These are phyloP conservation scores for Gortyna flavago DNA, from an alignment of 2,888 invertebrate species.

Conservation along the genomic window DNA sequence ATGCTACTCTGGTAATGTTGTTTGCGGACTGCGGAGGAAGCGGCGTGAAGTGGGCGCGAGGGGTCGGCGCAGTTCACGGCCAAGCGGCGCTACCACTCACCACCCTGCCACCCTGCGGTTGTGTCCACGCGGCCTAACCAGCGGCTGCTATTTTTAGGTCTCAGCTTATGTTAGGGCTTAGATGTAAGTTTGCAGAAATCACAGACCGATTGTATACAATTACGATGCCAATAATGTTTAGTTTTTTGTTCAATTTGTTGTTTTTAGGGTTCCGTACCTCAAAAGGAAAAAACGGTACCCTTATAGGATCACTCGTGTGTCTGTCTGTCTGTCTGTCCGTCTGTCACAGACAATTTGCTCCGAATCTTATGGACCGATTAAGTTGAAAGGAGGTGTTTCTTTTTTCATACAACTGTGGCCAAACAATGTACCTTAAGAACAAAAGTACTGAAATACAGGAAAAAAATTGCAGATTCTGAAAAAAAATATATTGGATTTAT, in stretches of 20 bases:
- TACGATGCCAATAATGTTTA: not conserved
- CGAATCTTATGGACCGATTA: too few relatives aligned
- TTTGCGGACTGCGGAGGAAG: constrained; percentile 56
- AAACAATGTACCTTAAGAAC: too few relatives aligned
- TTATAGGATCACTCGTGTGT: too few relatives aligned
- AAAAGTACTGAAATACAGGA: too few relatives aligned
- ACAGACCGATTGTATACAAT: not conserved
- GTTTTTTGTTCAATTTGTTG: not conserved
- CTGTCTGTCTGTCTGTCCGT: too few relatives aligned
- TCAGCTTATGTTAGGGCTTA: constrained; percentile 23
- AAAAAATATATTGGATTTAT: too few relatives aligned
- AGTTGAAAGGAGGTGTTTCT: too few relatives aligned
- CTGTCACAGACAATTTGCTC: too few relatives aligned
- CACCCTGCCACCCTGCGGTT: constrained; percentile 61
- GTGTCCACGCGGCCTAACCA: constrained; percentile 66
- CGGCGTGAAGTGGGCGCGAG: constrained; percentile 70
- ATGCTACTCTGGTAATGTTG: constrained; percentile 65
- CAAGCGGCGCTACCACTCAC: constrained; percentile 68
- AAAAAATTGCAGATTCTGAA: too few relatives aligned
- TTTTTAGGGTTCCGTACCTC: too few relatives aligned
- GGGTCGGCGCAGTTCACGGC: constrained; percentile 88
- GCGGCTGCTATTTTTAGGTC: constrained; percentile 79
- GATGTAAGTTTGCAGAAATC: constrained; percentile 8
- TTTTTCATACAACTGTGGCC: too few relatives aligned
- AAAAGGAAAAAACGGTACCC: too few relatives aligned